Evolutionary conservation across 2,113 vertebrate species (phyloP).

Genomic region (Brevimyrus niger): DNA sequence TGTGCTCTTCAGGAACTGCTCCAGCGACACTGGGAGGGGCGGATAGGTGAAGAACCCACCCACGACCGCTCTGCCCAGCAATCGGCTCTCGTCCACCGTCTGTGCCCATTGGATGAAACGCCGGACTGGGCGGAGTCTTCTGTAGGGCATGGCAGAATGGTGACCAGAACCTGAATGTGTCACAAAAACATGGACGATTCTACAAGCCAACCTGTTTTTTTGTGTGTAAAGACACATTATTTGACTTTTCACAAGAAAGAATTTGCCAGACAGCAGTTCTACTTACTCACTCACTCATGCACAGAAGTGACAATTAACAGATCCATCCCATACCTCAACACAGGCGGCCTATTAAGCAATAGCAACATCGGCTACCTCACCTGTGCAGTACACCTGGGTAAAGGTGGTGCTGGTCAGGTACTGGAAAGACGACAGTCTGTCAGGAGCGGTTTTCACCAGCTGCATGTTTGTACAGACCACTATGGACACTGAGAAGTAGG

Average conservation of each 20-base stretch:
- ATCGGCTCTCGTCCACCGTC: constrained; percentile 42
- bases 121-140: constrained; percentile 36
- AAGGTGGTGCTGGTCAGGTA: constrained; percentile 52
- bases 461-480: constrained; percentile 52
- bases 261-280: not conserved
- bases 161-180: constrained; percentile 37
- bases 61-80: constrained; percentile 49
- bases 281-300: not conserved
- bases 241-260: not conserved
- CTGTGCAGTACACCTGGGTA: constrained; percentile 47
- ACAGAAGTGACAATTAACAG: too few species aligned
- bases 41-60: constrained; percentile 59
- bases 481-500: constrained; percentile 47
- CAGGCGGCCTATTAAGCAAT: not conserved
- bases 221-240: not conserved
- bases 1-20: constrained; percentile 47
- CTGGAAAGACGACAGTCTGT: constrained; percentile 17
- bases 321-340: not conserved
- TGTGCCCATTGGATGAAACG: constrained; percentile 55
- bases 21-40: constrained; percentile 51
- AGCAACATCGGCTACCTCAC: constrained; percentile 15
- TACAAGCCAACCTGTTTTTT: not conserved
- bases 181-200: constrained; percentile 10
- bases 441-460: constrained; percentile 31
- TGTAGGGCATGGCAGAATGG: constrained; percentile 56